Conservation (phyloP, 2,888 invertebrate genomes). For the Drosophila birchii region DNA sequence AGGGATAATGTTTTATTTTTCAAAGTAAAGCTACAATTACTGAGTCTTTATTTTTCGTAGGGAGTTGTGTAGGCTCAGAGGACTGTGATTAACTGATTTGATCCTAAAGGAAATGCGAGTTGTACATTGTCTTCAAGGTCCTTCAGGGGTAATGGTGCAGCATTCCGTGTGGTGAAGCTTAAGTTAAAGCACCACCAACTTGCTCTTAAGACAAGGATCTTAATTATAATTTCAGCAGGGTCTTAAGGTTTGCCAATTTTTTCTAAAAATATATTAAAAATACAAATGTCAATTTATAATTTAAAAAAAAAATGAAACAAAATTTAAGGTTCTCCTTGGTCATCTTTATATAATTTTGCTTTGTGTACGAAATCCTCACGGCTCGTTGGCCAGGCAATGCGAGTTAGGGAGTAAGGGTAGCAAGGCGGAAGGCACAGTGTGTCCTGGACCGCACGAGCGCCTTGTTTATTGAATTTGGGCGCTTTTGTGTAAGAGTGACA, state of each 20-base stretch:
- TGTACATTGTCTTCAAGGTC: too few species aligned
- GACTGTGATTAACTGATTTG: background rate
- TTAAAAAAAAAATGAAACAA: background rate
- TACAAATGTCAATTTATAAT: too few species aligned
- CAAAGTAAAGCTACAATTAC: background rate
- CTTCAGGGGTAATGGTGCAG: too few species aligned
- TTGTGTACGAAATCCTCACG: conserved; percentile 43
- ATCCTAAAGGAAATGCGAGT: too few species aligned
- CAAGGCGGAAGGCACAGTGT: conserved; percentile 25
- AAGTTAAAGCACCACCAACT: too few species aligned
- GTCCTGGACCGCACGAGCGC: conserved; percentile 66
- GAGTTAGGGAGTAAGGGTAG: background rate
- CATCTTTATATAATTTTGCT: background rate
- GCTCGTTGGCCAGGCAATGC: conserved; percentile 50
- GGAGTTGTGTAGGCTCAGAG: too few species aligned
- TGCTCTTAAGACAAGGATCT: background rate
- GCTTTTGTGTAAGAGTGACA: conserved; percentile 57
- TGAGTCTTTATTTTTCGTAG: background rate
- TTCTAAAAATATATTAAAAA: background rate
- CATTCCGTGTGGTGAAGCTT: too few species aligned
- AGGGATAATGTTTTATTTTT: background rate
- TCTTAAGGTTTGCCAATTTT: too few species aligned
- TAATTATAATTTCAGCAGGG: too few species aligned
- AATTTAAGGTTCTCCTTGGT: too few species aligned
- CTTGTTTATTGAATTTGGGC: conserved; percentile 77